Base-by-base conservation (phyloP, 2,113 vertebrate genomes). In the Archocentrus centrarchus region DNA sequence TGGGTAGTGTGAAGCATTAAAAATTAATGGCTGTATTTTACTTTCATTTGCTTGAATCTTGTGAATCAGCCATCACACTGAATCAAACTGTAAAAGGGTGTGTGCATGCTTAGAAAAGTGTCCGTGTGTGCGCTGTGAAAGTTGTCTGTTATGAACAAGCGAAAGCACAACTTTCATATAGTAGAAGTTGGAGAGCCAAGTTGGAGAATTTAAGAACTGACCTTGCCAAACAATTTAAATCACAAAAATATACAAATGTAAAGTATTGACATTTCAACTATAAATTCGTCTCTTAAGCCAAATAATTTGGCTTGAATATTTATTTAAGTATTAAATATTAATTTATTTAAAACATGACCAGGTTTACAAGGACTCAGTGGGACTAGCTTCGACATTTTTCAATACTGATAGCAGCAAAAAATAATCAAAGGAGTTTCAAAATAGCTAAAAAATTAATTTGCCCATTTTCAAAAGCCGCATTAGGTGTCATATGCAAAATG, bases 131-230 rank as follows among this genome's bases (percentile, higher is more conserved):
- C 15, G 44, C 11, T 35, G 32, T 32, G 39, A 20, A 30, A 77
- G 64, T 66, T 59, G 44, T 18, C 7, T 8, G 59, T 32, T 63
- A 73, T 61, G 9, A 39, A 39, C 8, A 9, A 37, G 37, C 9
- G 37, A 37, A 37, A 37, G 37, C 37, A 37, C 2, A 37, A 37
- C 8, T 9, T 37, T 35, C 6, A 35, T 35, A 10, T 10, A 39
- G 37, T 39, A 39, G 37, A 39, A 9, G 37, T 10, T 39, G 9
- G 37, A 39, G 37, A 39, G 9, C 37, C 8, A 39, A 6, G 73
- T 85, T 84, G 88, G 7, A 83, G 62, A 66, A 66, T 66, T 44
- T 44, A 66, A 44, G 39, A 44, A 66, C 7, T 27, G 0, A 66
- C n/a, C n/a, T 44, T 3, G 22, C 39, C 14, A 47, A 68, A 27